A percentile compares a stretch with the other conserved stretches of the same genome.
These are phyloP conservation scores for Nothobranchius kuhntae DNA, from an alignment of 2,113 vertebrate species.

Conservation along the genomic window DNA sequence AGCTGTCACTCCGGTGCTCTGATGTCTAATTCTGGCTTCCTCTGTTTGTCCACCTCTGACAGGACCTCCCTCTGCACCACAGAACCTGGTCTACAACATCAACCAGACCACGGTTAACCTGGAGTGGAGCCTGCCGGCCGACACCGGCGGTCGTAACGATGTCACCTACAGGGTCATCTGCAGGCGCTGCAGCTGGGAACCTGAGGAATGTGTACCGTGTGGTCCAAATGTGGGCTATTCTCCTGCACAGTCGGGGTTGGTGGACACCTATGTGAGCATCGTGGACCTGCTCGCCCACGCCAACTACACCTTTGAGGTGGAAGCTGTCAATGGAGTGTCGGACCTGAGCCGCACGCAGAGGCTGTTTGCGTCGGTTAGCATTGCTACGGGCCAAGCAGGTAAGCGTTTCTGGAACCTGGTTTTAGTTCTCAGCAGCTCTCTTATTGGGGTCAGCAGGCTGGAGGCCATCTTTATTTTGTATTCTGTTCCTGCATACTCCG, in stretches of 20 bases:
- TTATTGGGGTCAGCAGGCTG: too few species aligned
- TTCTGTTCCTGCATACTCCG: too few species aligned
- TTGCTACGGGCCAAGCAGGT: conserved; percentile 98
- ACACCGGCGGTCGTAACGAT: conserved; percentile 92
- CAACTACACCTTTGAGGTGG: conserved; percentile 98
- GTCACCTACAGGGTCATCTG: conserved; percentile 95
- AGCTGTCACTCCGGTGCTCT: conserved; percentile 43
- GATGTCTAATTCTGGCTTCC: conserved; percentile 58
- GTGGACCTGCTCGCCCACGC: conserved; percentile 95
- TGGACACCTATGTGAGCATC: conserved; percentile 91
- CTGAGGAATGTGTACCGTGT: conserved; percentile 93
- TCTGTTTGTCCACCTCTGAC: conserved; percentile 55
- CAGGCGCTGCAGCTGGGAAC: conserved; percentile 95
- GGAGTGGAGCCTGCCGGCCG: conserved; percentile 96
- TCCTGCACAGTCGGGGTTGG: conserved; percentile 92
- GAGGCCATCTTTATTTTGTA: too few species aligned
- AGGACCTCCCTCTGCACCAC: conserved; percentile 97
- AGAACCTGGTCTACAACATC: conserved; percentile 99
- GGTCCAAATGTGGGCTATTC: conserved; percentile 91
- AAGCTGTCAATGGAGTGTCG: conserved; percentile 97
- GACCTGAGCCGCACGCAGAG: conserved; percentile 95
- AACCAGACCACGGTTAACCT: conserved; percentile 96
- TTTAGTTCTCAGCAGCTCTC: background rate
- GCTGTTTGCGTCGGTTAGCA: conserved; percentile 94
- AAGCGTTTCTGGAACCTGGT: conserved; percentile 58